A percentile compares a stretch with the other conserved stretches of the same genome.
phyloP scores from a whole-genome alignment of 2,113 vertebrate species.

The Trichechus manatus region DNA sequence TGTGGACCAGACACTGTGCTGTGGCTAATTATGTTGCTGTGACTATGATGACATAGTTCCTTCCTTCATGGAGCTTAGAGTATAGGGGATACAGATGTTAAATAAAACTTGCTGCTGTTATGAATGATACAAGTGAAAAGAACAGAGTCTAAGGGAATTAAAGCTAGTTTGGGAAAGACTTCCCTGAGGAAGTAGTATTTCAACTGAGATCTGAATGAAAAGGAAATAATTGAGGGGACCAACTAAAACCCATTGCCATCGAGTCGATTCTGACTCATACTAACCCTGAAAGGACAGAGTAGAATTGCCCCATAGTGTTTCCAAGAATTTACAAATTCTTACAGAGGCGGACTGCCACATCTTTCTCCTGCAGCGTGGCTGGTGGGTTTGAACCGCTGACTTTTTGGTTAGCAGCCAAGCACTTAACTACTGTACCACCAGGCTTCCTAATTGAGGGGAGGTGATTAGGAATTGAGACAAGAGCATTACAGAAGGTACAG shows the following conservation, averaged over 20 bases:
- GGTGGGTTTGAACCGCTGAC: too few species aligned
- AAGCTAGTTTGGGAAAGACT: not conserved
- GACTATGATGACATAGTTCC: not conserved
- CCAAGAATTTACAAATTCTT: too few species aligned
- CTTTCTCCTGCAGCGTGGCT: too few species aligned
- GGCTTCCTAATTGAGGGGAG: not conserved
- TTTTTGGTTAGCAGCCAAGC: too few species aligned
- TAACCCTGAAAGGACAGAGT: too few species aligned
- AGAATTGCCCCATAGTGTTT: too few species aligned
- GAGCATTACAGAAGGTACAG: not conserved
- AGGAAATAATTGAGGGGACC: too few species aligned
- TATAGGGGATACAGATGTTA: not conserved
- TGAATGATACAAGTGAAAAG: not conserved
- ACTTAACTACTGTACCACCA: too few species aligned
- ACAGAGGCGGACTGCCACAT: too few species aligned
- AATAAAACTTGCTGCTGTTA: not conserved
- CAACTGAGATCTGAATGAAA: too few species aligned
- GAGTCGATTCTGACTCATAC: too few species aligned
- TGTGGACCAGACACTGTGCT: not conserved
- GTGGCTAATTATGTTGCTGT: not conserved
- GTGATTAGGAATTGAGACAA: not conserved
- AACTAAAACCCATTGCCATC: too few species aligned
- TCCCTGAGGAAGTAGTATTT: not conserved
- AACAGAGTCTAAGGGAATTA: not conserved
- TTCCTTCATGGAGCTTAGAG: not conserved